Percentiles rank a stretch among this genome's conserved stretches.
Conservation (phyloP, 2,888 invertebrate species). For the Drosophila borborema region DNA sequence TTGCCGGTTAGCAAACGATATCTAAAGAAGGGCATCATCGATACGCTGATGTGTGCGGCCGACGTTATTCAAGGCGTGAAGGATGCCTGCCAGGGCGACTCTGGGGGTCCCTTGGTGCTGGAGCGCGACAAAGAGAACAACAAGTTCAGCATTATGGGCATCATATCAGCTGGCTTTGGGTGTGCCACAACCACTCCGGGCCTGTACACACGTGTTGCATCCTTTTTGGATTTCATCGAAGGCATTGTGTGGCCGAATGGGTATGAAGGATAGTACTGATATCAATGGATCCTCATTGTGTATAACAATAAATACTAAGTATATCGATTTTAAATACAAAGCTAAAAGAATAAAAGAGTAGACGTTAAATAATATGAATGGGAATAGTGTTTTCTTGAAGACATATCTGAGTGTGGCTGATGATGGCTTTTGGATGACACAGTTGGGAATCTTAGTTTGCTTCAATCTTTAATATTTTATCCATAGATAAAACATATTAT, state of each 20-base stretch:
- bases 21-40: conserved; percentile 62
- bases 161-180: conserved; percentile 81
- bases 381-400: background rate
- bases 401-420: background rate
- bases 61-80: conserved; percentile 51
- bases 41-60: conserved; percentile 69
- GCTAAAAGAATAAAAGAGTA: background rate
- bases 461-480: too few species aligned
- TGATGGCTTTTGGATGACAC: too few species aligned
- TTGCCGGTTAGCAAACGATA: conserved; percentile 36
- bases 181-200: conserved; percentile 81
- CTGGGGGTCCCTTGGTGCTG: conserved; percentile 81
- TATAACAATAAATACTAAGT: conserved; percentile 32
- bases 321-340: conserved; percentile 40
- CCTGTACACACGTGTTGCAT: conserved; percentile 81
- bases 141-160: conserved; percentile 74
- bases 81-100: conserved; percentile 83
- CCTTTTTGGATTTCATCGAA: conserved; percentile 83
- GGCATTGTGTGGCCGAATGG: conserved; percentile 79
- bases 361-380: background rate
- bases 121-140: conserved; percentile 53
- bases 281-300: conserved; percentile 30
- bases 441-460: too few species aligned
- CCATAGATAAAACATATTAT: too few species aligned
- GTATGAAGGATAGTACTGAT: conserved; percentile 18